Evolutionary conservation across 2,888 invertebrate genomes (phyloP).

Genomic region (Drosophila eohydei): DNA sequence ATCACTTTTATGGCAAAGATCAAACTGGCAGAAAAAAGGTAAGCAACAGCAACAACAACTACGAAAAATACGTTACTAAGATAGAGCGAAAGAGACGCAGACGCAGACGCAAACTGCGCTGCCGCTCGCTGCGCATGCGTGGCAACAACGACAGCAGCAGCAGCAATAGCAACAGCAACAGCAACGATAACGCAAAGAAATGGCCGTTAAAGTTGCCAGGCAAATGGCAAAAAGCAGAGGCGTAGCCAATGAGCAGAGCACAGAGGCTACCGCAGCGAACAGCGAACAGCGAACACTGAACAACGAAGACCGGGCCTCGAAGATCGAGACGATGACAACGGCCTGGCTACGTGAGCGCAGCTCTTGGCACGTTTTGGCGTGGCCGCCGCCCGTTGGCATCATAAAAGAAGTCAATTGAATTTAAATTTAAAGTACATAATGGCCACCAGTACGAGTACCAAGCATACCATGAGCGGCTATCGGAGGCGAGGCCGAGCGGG

Average conservation of each 20-base stretch:
- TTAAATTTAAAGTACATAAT: constrained; percentile 81
- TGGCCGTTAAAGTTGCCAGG: constrained; percentile 77
- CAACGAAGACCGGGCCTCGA: constrained; percentile 26
- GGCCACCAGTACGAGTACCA: constrained; percentile 55
- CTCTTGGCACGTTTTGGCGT: constrained; percentile 75
- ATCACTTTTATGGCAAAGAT: constrained; percentile 79
- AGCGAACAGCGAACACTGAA: constrained; percentile 5
- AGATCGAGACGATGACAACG: constrained; percentile 39
- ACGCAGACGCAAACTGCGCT: constrained; percentile 41
- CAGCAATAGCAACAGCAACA: constrained; percentile 47
- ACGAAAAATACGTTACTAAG: constrained; percentile 76
- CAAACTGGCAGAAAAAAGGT: constrained; percentile 63
- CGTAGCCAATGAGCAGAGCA: constrained; percentile 63
- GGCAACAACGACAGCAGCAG: constrained; percentile 57
- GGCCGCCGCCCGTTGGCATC: constrained; percentile 78
- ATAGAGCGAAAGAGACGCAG: constrained; percentile 57
- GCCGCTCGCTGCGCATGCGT: constrained; percentile 57
- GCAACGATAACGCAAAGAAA: constrained; percentile 64
- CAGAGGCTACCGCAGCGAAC: constrained; percentile 50
- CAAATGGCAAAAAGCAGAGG: constrained; percentile 76
- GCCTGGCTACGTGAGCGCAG: constrained; percentile 64
- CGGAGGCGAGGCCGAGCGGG: not conserved
- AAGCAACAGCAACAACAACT: constrained; percentile 45
- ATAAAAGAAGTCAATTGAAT: constrained; percentile 81
- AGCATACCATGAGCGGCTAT: constrained; percentile 1